Percentiles rank a stretch among this genome's conserved stretches.
Evolutionary conservation across 2,113 vertebrate species (phyloP).

Genomic region (Bubo bubo): DNA sequence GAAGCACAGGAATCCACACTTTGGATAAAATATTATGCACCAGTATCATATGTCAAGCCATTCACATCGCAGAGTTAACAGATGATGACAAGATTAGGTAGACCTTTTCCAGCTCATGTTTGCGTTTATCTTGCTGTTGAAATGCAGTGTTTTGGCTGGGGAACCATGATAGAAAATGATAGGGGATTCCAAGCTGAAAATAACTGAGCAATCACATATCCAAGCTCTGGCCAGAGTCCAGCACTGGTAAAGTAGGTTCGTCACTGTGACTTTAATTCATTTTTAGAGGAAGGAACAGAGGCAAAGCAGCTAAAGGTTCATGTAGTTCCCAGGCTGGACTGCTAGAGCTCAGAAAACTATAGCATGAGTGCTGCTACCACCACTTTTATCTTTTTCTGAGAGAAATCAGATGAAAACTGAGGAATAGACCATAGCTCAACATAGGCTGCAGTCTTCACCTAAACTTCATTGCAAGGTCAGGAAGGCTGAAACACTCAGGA

Average conservation of each 20-base stretch:
- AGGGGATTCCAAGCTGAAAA: constrained; percentile 9
- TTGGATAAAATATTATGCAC: not conserved
- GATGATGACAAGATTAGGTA: constrained; percentile 14
- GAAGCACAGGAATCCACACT: not conserved
- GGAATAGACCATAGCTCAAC: not conserved
- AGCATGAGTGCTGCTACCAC: not conserved
- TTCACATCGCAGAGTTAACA: not conserved
- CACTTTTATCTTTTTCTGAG: not conserved
- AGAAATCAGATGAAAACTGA: not conserved
- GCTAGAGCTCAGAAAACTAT: not conserved
- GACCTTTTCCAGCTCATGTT: not conserved
- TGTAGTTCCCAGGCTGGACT: not conserved
- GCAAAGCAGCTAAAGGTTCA: not conserved
- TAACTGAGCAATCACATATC: not conserved
- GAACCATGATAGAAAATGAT: not conserved
- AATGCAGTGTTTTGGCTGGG: not conserved
- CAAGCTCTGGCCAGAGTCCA: not conserved
- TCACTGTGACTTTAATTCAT: not conserved
- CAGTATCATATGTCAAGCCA: not conserved
- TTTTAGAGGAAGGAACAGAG: not conserved
- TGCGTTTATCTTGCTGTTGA: not conserved
- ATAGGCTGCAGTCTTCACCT: not conserved
- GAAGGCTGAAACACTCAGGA: not conserved
- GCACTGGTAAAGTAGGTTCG: not conserved
- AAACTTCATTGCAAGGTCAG: not conserved